phyloP scores from a whole-genome alignment of 2,888 invertebrate species.

The Drosophila nr. perissopoda region DNA sequence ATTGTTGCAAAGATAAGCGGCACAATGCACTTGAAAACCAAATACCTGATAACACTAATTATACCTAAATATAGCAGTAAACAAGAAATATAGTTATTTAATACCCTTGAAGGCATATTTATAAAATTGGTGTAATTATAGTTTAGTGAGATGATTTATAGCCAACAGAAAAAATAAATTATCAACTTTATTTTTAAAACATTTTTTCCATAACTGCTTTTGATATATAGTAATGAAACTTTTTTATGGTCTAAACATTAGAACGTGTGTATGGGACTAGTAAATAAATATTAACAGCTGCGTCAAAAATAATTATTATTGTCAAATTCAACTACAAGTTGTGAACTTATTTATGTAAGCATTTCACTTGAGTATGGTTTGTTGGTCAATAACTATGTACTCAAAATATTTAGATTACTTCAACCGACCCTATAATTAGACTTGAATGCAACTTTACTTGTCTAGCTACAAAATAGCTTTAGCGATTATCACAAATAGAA shows the following conservation, averaged over 20 bases:
- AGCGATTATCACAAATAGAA: conserved; percentile 6
- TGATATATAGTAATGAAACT: background rate
- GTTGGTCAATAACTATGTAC: too few relatives aligned
- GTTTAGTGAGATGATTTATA: background rate
- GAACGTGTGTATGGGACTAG: background rate
- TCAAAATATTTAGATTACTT: background rate
- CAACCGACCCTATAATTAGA: background rate
- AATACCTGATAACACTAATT: conserved; percentile 35
- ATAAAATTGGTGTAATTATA: too few relatives aligned
- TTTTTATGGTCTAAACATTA: background rate
- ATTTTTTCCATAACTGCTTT: background rate
- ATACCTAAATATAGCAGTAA: conserved; percentile 10
- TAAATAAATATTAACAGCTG: conserved; percentile 13
- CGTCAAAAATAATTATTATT: background rate
- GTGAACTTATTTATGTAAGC: background rate
- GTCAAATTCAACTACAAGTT: background rate
- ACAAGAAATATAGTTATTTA: background rate
- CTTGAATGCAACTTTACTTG: background rate
- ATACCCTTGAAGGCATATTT: background rate
- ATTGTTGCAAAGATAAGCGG: conserved; percentile 51
- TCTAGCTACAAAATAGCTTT: background rate
- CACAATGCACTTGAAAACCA: conserved; percentile 44
- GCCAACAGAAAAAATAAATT: background rate
- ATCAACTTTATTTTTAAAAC: too few relatives aligned
- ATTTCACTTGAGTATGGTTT: background rate